These are phyloP conservation scores for Bujurquina vittata DNA, from an alignment of 2,113 vertebrate genomes.

Conservation along the genomic window DNA sequence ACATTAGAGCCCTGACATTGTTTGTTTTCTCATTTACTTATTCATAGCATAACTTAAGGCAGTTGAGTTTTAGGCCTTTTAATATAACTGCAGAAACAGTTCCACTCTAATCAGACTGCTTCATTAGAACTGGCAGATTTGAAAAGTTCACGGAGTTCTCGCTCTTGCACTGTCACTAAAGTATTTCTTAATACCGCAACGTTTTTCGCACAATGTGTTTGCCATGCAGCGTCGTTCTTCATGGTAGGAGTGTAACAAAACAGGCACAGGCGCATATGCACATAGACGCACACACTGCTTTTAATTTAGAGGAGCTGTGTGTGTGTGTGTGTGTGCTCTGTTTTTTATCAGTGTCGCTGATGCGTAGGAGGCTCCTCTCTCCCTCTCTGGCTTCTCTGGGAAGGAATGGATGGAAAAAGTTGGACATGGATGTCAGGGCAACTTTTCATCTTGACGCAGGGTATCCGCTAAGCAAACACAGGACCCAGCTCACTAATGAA, in stretches of 20 bases:
- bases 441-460: constrained; percentile 70
- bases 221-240: constrained; percentile 12
- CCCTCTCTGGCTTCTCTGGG: constrained; percentile 52
- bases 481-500: constrained; percentile 67
- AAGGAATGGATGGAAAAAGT: constrained; percentile 73
- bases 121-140: constrained; percentile 14
- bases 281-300: background rate
- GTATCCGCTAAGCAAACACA: constrained; percentile 73
- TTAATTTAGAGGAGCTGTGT: constrained; percentile 69
- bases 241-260: constrained; percentile 34
- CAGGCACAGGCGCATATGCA: background rate
- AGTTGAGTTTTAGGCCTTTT: background rate
- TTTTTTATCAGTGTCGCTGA: constrained; percentile 70
- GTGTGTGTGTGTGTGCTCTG: constrained; percentile 53
- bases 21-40: background rate
- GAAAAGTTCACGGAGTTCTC: constrained; percentile 28
- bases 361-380: constrained; percentile 64
- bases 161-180: constrained; percentile 34
- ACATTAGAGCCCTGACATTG: background rate
- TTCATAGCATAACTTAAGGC: background rate
- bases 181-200: constrained; percentile 34
- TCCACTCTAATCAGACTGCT: constrained; percentile 17
- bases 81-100: constrained; percentile 1
- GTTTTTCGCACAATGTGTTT: constrained; percentile 32
- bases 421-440: constrained; percentile 68